These are phyloP conservation scores for Bufo gargarizans DNA, from an alignment of 2,113 vertebrate genomes.

Conservation along the genomic window DNA sequence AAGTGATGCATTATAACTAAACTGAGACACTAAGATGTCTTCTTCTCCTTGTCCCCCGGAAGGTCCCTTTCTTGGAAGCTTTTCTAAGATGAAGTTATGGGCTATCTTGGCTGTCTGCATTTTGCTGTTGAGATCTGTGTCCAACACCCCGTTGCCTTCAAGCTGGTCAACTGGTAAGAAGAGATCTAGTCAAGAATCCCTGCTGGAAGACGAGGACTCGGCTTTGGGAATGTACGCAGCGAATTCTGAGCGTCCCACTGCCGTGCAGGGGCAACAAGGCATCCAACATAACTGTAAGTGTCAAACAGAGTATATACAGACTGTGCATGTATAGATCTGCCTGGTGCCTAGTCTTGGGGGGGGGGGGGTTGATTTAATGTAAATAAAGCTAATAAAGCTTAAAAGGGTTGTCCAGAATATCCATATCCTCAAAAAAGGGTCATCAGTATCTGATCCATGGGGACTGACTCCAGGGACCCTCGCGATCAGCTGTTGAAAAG, in stretches of 20 bases:
- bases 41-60: not conserved
- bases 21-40: not conserved
- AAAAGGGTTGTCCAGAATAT: no score
- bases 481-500: no score
- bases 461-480: no score
- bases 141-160: conserved; percentile 86
- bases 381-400: no score
- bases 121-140: conserved; percentile 95
- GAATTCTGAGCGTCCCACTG: conserved; percentile 28
- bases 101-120: conserved; percentile 96
- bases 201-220: conserved; percentile 44
- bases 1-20: not conserved
- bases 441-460: no score
- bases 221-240: conserved; percentile 40
- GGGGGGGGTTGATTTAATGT: no score
- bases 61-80: conserved; percentile 92
- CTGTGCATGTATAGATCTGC: no score
- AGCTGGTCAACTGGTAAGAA: conserved; percentile 81
- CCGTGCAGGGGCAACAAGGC: conserved; percentile 12
- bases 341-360: no score
- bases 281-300: conserved; percentile 34
- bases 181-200: conserved; percentile 61
- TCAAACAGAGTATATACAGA: not conserved
- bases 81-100: conserved; percentile 99
- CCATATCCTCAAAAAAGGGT: no score